Conservation (phyloP, 2,113 vertebrate genomes). For the Silurus meridionalis region DNA sequence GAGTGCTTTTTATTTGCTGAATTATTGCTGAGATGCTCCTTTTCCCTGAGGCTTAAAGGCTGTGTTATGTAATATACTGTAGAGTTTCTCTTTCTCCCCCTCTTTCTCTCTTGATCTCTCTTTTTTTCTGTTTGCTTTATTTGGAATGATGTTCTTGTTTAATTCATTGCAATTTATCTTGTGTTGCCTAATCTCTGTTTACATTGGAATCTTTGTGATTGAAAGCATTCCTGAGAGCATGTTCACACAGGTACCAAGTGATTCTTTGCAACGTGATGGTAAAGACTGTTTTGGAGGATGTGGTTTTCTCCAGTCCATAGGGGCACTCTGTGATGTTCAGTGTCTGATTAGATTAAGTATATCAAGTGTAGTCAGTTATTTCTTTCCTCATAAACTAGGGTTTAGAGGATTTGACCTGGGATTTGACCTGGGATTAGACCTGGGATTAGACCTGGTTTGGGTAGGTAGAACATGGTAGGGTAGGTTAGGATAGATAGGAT, state of each 20-base stretch:
- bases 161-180: background rate
- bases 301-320: background rate
- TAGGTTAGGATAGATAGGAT: too few species aligned
- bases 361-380: background rate
- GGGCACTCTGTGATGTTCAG: background rate
- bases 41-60: slow-evolving; percentile 32
- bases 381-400: background rate
- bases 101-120: background rate
- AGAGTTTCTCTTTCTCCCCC: background rate
- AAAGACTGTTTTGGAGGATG: background rate
- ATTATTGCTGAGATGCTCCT: slow-evolving; percentile 37
- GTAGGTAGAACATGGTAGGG: too few species aligned
- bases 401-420: too few species aligned
- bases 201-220: background rate
- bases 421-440: too few species aligned
- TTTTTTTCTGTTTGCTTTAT: background rate
- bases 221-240: background rate
- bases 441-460: too few species aligned
- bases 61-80: background rate
- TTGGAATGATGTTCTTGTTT: background rate
- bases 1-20: slow-evolving; percentile 59
- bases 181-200: background rate
- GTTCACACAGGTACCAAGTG: background rate
- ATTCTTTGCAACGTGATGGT: background rate
- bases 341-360: background rate